These are phyloP conservation scores for Eilema griseolum DNA, from an alignment of 2,888 invertebrate species.

Conservation along the genomic window DNA sequence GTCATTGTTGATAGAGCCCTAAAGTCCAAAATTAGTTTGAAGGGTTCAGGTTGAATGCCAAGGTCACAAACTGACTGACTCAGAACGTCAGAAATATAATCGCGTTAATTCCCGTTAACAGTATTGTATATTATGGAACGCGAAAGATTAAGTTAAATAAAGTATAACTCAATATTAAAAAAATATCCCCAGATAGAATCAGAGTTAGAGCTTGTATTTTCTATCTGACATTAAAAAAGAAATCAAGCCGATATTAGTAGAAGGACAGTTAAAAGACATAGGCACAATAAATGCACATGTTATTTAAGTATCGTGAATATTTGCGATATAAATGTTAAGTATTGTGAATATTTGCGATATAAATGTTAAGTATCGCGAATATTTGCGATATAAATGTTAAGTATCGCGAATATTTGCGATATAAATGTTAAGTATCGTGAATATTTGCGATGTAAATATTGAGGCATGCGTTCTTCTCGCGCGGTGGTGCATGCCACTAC, in stretches of 20 bases:
- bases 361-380: not conserved
- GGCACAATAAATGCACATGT: conserved; percentile 1
- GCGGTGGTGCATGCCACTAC: not conserved
- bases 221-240: not conserved
- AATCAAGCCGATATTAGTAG: not conserved
- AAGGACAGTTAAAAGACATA: conserved; percentile 7
- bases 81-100: not conserved
- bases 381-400: not conserved
- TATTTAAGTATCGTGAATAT: not conserved
- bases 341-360: not conserved
- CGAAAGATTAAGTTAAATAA: not conserved
- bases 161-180: too few species aligned
- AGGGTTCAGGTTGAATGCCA: not conserved
- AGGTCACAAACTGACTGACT: not conserved
- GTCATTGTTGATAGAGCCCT: too few species aligned
- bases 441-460: conserved; percentile 3
- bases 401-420: not conserved
- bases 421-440: not conserved
- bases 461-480: not conserved
- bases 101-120: not conserved
- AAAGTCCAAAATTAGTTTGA: too few species aligned
- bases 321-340: conserved; percentile 2
- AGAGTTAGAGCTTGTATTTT: not conserved
- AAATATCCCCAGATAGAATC: not conserved
- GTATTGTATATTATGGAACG: not conserved